Conservation (phyloP, 2,888 invertebrate species). For the Branchellion lobata region DNA sequence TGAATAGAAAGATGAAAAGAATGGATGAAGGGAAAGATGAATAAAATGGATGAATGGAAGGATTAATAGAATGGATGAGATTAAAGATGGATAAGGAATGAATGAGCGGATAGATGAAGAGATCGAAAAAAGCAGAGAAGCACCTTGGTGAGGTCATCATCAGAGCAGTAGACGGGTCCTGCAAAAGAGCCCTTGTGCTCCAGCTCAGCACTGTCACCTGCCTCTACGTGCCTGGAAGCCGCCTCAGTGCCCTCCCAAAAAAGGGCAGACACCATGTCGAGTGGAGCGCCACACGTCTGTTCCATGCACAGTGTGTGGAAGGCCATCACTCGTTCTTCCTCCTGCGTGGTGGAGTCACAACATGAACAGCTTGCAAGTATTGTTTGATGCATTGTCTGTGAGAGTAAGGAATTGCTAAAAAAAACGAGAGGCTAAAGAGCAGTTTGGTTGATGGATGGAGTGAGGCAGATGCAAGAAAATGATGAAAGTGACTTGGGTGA, state of each 20-base stretch:
- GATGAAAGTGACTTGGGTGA: constrained; percentile 57
- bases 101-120: no score
- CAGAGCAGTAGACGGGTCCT: constrained; percentile 62
- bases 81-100: no score
- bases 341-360: constrained; percentile 52
- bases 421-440: neutral
- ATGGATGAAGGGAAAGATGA: no score
- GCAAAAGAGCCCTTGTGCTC: no score
- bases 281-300: constrained; percentile 62
- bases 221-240: neutral
- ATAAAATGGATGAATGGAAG: no score
- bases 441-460: neutral
- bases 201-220: constrained; percentile 53
- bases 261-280: constrained; percentile 61
- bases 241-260: constrained; percentile 63
- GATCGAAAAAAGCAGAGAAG: constrained; percentile 46
- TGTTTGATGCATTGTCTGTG: neutral
- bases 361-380: neutral
- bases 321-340: constrained; percentile 61
- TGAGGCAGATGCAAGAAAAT: neutral
- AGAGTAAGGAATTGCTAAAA: neutral
- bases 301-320: constrained; percentile 65
- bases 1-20: no score
- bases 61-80: no score
- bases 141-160: constrained; percentile 60